phyloP scores from a whole-genome alignment of 37 sponge, comb jelly and placozoan species.

The Halichondria panicea region DNA sequence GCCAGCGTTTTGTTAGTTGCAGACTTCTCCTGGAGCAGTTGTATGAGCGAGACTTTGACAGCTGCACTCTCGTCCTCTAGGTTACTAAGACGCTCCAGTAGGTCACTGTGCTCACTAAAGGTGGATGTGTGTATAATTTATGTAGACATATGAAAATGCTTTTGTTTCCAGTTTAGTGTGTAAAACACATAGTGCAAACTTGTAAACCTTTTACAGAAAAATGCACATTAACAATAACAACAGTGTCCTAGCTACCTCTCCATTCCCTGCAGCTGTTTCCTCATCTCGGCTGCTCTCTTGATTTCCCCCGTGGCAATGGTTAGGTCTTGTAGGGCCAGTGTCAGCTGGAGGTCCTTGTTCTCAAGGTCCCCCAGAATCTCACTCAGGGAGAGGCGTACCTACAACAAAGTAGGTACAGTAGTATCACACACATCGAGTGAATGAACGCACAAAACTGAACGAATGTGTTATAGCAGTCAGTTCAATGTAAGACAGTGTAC shows the following conservation, averaged over 20 bases:
- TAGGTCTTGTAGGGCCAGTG: constrained; percentile 64
- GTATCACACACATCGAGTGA: no score
- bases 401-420: neutral
- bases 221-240: neutral
- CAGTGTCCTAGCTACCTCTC: constrained; percentile 28
- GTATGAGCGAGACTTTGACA: constrained; percentile 71
- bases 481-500: no score
- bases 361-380: constrained; percentile 50
- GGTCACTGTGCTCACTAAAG: constrained; percentile 33
- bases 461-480: no score
- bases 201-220: constrained; percentile 2
- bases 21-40: constrained; percentile 70
- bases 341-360: constrained; percentile 60
- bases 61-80: constrained; percentile 65
- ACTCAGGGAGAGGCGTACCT: constrained; percentile 42
- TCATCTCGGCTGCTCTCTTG: constrained; percentile 43
- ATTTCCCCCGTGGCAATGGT: constrained; percentile 63
- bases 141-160: neutral
- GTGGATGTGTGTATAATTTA: neutral
- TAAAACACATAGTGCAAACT: neutral
- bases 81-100: constrained; percentile 21
- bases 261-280: constrained; percentile 27
- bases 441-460: no score
- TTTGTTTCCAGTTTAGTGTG: no score
- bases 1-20: constrained; percentile 60